Conservation (phyloP, 1,140 invertebrate species). For the Diorhabda sublineata region DNA sequence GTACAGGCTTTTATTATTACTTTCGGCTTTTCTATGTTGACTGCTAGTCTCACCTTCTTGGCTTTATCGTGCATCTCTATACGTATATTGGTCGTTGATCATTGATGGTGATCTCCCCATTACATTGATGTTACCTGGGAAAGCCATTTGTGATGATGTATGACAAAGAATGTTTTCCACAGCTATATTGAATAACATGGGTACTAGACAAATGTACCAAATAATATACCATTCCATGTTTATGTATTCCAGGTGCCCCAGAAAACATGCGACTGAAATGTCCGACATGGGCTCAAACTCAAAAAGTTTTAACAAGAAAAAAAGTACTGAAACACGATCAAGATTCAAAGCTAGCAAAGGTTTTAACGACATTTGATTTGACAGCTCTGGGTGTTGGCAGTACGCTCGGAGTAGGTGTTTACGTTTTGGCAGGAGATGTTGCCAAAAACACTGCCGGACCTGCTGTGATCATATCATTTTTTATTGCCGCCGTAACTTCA, state of each 20-base stretch:
- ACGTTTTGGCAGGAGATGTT: slow-evolving; percentile 65
- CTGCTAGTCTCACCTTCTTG: no score
- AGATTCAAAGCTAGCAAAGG: slow-evolving; percentile 59
- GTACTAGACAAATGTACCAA: no score
- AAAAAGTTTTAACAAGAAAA: slow-evolving; percentile 34
- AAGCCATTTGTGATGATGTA: no score
- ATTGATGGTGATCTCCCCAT: no score
- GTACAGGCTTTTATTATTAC: no score
- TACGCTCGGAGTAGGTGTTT: slow-evolving; percentile 66
- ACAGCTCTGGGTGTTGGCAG: slow-evolving; percentile 56
- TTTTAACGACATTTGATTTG: slow-evolving; percentile 70
- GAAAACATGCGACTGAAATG: slow-evolving; percentile 30
- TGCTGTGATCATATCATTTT: slow-evolving; percentile 61
- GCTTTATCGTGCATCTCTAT: no score
- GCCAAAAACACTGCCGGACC: slow-evolving; percentile 61
- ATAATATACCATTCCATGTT: background rate
- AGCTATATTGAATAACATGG: no score
- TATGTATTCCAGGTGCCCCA: slow-evolving; percentile 19
- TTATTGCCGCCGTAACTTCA: slow-evolving; percentile 65
- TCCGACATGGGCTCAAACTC: slow-evolving; percentile 30
- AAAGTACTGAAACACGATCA: slow-evolving; percentile 45
- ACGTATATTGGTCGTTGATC: no score
- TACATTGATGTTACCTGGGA: no score
- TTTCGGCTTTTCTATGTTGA: no score
- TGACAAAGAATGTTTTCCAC: no score